phyloP scores from a whole-genome alignment of 2,113 vertebrate genomes.

The Tragelaphus strepsiceros region DNA sequence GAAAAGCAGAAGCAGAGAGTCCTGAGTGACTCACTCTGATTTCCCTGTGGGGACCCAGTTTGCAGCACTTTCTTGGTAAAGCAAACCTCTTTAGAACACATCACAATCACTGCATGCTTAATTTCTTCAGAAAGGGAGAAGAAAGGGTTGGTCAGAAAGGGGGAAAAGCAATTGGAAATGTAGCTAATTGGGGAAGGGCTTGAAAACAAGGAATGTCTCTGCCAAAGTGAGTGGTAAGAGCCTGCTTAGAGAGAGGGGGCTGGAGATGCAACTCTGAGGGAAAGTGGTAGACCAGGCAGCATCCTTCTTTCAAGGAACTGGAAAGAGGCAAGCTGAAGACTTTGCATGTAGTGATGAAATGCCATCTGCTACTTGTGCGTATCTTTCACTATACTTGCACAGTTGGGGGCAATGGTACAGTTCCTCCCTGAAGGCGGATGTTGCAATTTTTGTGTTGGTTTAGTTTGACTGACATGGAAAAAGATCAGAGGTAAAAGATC shows the following conservation, averaged over 20 bases:
- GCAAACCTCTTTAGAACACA: background rate
- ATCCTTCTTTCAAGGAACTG: background rate
- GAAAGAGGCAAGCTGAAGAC: background rate
- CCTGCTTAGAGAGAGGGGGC: too few species aligned
- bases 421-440: background rate
- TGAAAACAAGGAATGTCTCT: background rate
- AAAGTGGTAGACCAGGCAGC: background rate
- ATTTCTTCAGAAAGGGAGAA: slow-evolving; percentile 37
- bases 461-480: background rate
- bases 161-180: background rate
- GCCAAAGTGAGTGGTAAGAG: background rate
- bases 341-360: background rate
- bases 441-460: background rate
- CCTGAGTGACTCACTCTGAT: background rate
- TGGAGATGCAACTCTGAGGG: background rate
- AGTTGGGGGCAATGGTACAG: background rate
- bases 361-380: background rate
- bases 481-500: background rate
- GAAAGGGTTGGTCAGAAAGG: too few species aligned
- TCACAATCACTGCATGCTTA: slow-evolving; percentile 3
- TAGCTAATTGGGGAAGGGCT: background rate
- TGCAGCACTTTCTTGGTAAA: background rate
- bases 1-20: background rate
- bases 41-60: background rate
- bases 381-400: background rate